These are phyloP conservation scores for Stictonetta naevosa DNA, from an alignment of 2,113 vertebrate species.

Conservation along the genomic window DNA sequence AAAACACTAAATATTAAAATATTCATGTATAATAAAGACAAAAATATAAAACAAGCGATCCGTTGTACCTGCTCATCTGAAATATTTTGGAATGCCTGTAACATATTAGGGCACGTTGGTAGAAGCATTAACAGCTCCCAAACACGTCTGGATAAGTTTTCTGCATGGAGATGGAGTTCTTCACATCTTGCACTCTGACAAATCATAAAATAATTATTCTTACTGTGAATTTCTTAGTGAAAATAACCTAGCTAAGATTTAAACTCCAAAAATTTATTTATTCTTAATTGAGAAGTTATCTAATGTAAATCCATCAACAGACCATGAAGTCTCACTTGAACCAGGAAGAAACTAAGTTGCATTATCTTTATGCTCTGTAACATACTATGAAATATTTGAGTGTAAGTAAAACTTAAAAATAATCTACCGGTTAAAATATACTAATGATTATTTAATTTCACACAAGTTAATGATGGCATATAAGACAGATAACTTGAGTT, in stretches of 20 bases:
- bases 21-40: background rate
- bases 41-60: background rate
- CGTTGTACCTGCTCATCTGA: conserved; percentile 90
- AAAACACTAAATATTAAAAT: background rate
- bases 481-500: background rate
- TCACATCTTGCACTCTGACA: conserved; percentile 90
- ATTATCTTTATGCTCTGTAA: background rate
- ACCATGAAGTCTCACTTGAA: background rate
- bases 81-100: conserved; percentile 98
- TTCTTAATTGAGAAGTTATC: background rate
- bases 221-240: background rate
- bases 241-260: background rate
- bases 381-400: background rate
- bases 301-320: background rate
- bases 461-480: background rate
- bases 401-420: background rate
- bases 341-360: background rate
- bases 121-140: conserved; percentile 99
- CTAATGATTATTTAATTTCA: background rate
- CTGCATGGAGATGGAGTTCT: conserved; percentile 97
- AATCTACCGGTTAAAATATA: background rate
- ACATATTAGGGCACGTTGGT: conserved; percentile 98
- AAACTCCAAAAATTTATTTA: background rate
- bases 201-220: conserved; percentile 27
- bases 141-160: conserved; percentile 95